Percentiles rank a stretch among this genome's conserved stretches.
phyloP scores from a whole-genome alignment of 2,888 invertebrate genomes.

The Phortica okadai region DNA sequence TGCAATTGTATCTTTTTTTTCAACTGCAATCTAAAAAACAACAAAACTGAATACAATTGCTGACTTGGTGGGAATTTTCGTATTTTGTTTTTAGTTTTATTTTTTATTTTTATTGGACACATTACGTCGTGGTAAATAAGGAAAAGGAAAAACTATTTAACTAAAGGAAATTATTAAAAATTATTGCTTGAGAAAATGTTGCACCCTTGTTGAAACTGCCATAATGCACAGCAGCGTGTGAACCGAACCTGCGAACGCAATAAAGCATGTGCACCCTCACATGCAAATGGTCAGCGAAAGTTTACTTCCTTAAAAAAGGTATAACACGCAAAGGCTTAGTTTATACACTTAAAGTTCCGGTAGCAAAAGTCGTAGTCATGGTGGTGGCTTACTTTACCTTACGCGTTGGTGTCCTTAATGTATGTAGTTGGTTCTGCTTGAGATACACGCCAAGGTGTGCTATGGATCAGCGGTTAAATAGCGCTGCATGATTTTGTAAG shows the following conservation, averaged over 20 bases:
- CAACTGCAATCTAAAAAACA: slow-evolving; percentile 45
- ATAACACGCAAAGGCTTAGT: neutral
- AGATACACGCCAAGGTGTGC: slow-evolving; percentile 46
- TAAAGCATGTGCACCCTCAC: slow-evolving; percentile 58
- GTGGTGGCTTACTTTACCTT: slow-evolving; percentile 48
- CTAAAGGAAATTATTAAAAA: slow-evolving; percentile 73
- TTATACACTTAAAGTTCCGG: slow-evolving; percentile 20
- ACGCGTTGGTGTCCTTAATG: slow-evolving; percentile 51
- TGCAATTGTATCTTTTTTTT: slow-evolving; percentile 66
- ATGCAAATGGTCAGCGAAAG: neutral
- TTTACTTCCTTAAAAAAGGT: slow-evolving; percentile 1
- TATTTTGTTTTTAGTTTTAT: neutral
- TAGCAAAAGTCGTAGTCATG: slow-evolving; percentile 31
- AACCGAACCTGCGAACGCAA: slow-evolving; percentile 21
- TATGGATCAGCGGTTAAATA: slow-evolving; percentile 52
- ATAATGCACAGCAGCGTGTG: slow-evolving; percentile 56
- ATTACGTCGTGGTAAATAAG: slow-evolving; percentile 42
- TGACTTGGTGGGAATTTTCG: slow-evolving; percentile 61
- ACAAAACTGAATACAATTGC: slow-evolving; percentile 59
- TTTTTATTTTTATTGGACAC: neutral
- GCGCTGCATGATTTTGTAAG: slow-evolving; percentile 53
- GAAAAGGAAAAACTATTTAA: slow-evolving; percentile 68
- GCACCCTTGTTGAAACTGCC: slow-evolving; percentile 45
- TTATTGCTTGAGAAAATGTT: slow-evolving; percentile 54
- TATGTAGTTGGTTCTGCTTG: slow-evolving; percentile 22